Evolutionary conservation across 2,888 invertebrate genomes (phyloP), one percentile per base, ranked within the genome.

Genomic region (Ischnura elegans): DNA sequence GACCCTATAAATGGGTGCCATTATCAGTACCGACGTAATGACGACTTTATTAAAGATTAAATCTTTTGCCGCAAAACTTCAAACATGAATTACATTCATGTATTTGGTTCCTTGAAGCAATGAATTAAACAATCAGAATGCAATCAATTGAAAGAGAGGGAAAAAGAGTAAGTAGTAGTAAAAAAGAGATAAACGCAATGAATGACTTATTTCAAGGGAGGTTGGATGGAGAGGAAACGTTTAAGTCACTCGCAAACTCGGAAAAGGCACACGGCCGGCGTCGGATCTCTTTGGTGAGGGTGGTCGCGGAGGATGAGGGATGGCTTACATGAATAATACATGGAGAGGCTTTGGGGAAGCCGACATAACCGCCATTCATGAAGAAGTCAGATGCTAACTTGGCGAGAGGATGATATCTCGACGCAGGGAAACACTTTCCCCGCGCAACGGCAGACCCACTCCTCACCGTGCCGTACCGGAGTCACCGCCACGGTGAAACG

Each of bases 361-460:
- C 55, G 55, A 87, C 87, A 87, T 87, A 51, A 25, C 55, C 87
- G 87, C 87, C 55, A 87, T 87, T 87, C 55, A 87, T 51, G 87
- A 87, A 55, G 87, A 55, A 87, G 51, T 87, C 51, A 21, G 55
- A 36, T 51, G 55, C 55, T 55, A 76, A 76, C 76, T 76, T 76
- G 55, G 55, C 19, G 87, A 87, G 87, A 42, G 87, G 46, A 51
- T 55, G 87, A 87, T 21, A 87, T 76, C 76, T 76, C 25, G 42
- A 42, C 42, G 36, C 25, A 42, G 51, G 87, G 25, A 21, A 87
- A 87, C 42, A 55, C 51, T 36, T 36, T 36, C 76, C 29, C 36
- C 13, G 16, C 1, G 10, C 4, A 3, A 13, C 36, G 10, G 29
- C n/a, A 10, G 10, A 29, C 29, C 29, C 66, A 6, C 29, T 29